These are phyloP conservation scores for Thalassophryne amazonica DNA, from an alignment of 2,797 vertebrate species.

Conservation along the genomic window DNA sequence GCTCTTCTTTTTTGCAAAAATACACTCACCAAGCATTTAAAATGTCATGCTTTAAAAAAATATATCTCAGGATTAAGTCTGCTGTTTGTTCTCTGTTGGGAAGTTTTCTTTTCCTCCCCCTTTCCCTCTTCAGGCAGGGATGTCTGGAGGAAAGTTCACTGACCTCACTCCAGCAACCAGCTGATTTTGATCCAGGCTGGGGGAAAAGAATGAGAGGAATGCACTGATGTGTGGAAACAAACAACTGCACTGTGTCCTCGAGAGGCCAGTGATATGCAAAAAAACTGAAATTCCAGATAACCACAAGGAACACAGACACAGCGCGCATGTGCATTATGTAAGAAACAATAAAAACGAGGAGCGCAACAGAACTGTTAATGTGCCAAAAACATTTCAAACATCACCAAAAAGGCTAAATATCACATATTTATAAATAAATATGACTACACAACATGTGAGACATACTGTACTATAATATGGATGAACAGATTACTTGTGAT, in stretches of 20 bases:
- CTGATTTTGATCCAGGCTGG: conserved; percentile 88
- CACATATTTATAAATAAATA: no score
- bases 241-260: conserved; percentile 85
- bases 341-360: not conserved
- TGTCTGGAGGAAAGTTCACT: conserved; percentile 85
- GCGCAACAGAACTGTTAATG: no score
- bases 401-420: no score
- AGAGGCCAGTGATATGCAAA: conserved; percentile 61
- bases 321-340: conserved; percentile 28
- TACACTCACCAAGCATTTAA: not conserved
- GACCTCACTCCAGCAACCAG: conserved; percentile 91
- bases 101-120: not conserved
- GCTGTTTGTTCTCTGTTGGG: not conserved
- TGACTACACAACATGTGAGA: no score
- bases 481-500: no score
- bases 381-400: no score
- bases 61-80: conserved; percentile 1
- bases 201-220: conserved; percentile 92
- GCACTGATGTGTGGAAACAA: conserved; percentile 90
- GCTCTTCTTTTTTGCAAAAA: not conserved
- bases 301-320: conserved; percentile 11
- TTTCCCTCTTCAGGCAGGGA: conserved; percentile 14
- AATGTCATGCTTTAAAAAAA: not conserved
- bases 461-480: no score
- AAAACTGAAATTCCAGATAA: conserved; percentile 48